Base-by-base conservation (phyloP, 2,797 vertebrate species). In the Carapus acus region DNA sequence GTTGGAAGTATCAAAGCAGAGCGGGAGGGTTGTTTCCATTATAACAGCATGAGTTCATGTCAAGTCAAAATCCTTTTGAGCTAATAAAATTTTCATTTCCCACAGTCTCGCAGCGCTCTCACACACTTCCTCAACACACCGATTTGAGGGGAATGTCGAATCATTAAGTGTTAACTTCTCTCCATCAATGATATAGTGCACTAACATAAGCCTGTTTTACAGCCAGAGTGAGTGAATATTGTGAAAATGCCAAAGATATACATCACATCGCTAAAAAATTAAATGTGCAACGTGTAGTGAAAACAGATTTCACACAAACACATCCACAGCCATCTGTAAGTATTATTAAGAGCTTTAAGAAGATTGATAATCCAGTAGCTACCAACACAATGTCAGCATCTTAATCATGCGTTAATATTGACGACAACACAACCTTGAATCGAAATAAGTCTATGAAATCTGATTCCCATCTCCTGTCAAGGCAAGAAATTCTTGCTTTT, bases 91-190 rank as follows among this genome's bases (percentile, higher is more conserved):
- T n/a, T n/a, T n/a, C n/a, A n/a, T n/a, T n/a, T n/a, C n/a, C n/a
- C n/a, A n/a, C n/a, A n/a, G n/a, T n/a, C n/a, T n/a, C n/a, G n/a
- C n/a, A n/a, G n/a, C n/a, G n/a, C n/a, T n/a, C n/a, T n/a, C n/a
- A n/a, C n/a, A n/a, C n/a, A n/a, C n/a, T n/a, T n/a, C n/a, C n/a
- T 21, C 40, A 47, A 42, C 43, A 24, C 50, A 76, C 81, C 75
- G 6, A 81, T 78, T 54, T 15, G 3, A 17, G 37, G 49, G 43
- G 53, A 65, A 73, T 72, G 66, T 58, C 71, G 58, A 38, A 49
- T 58, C 70, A 74, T 76, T 79, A 74, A 79, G 70, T 61, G 40
- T 57, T 62, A 62, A 58, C 66, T 74, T 54, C 57, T 65, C 76
- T 71, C 61, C 8, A 62, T 70, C 66, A 74, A 66, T 60, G 49